Conservation (phyloP, 2,113 vertebrate genomes). For the Rhineura floridana region DNA sequence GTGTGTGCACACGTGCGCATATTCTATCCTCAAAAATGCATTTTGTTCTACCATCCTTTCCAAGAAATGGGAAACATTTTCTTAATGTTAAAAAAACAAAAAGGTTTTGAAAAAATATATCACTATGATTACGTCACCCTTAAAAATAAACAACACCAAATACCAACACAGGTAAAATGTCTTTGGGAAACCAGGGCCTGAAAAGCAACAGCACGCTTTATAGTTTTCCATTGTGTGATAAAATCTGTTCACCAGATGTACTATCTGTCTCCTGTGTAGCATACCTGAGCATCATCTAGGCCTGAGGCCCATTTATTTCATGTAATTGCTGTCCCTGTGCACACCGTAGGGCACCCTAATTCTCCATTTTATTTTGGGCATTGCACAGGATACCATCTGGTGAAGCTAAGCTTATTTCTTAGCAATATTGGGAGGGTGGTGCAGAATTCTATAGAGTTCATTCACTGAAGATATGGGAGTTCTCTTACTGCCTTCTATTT, state of each 20-base stretch:
- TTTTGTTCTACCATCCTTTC: constrained; percentile 60
- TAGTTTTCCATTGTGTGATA: constrained; percentile 83
- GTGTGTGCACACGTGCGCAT: constrained; percentile 33
- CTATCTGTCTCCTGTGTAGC: constrained; percentile 85
- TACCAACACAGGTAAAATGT: constrained; percentile 84
- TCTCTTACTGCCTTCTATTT: constrained; percentile 76
- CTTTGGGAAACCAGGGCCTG: constrained; percentile 75
- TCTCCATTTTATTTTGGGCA: constrained; percentile 97
- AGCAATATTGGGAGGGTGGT: constrained; percentile 69
- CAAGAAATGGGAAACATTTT: constrained; percentile 57
- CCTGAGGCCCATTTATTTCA: constrained; percentile 97
- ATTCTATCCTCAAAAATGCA: constrained; percentile 65
- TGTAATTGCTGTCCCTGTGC: constrained; percentile 96
- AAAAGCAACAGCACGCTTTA: constrained; percentile 79
- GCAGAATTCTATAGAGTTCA: constrained; percentile 65
- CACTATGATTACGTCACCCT: constrained; percentile 81
- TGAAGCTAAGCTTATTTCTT: constrained; percentile 85
- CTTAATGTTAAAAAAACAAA: constrained; percentile 68
- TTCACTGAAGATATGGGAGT: constrained; percentile 62
- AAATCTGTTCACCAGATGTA: constrained; percentile 90
- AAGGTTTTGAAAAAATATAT: constrained; percentile 80
- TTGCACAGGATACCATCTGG: constrained; percentile 97
- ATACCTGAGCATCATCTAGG: constrained; percentile 87
- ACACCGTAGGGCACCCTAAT: constrained; percentile 97
- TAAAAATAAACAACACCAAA: constrained; percentile 80